phyloP scores from a whole-genome alignment of 2,888 invertebrate genomes.

The Flexamia atlantica region DNA sequence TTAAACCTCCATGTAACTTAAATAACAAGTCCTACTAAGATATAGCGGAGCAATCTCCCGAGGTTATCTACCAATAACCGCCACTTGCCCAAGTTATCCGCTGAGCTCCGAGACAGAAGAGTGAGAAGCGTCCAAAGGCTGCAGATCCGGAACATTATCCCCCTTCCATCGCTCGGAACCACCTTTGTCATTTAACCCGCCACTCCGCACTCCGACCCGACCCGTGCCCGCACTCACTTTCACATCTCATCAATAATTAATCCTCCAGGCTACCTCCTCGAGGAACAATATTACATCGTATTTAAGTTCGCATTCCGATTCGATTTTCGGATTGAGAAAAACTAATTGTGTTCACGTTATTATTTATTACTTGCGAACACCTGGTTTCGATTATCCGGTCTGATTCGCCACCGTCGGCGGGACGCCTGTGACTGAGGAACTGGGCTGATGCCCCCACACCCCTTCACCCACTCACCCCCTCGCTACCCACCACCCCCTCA shows the following conservation, averaged over 20 bases:
- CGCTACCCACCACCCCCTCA: background rate
- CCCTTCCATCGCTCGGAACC: conserved; percentile 24
- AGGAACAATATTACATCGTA: too few species aligned
- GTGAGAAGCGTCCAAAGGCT: conserved; percentile 15
- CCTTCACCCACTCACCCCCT: background rate
- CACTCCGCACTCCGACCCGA: background rate
- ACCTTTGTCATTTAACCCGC: conserved; percentile 23
- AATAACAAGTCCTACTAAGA: too few species aligned
- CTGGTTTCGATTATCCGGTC: background rate
- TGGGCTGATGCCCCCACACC: background rate
- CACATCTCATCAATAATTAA: background rate
- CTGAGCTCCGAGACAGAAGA: conserved; percentile 2
- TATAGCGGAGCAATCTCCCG: too few species aligned
- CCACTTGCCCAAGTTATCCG: conserved; percentile 28
- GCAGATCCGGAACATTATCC: conserved; percentile 32
- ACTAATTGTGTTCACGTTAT: background rate
- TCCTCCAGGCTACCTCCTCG: too few species aligned
- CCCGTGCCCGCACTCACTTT: background rate
- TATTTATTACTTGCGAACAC: background rate
- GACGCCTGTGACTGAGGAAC: background rate
- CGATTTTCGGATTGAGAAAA: background rate
- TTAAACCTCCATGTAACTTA: too few species aligned
- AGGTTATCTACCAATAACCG: background rate
- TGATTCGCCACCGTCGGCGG: background rate
- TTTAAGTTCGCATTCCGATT: too few species aligned